Evolutionary conservation across 2,888 invertebrate genomes (phyloP), one percentile per base, ranked within the genome.

Genomic region (Cheiracanthium punctorium): DNA sequence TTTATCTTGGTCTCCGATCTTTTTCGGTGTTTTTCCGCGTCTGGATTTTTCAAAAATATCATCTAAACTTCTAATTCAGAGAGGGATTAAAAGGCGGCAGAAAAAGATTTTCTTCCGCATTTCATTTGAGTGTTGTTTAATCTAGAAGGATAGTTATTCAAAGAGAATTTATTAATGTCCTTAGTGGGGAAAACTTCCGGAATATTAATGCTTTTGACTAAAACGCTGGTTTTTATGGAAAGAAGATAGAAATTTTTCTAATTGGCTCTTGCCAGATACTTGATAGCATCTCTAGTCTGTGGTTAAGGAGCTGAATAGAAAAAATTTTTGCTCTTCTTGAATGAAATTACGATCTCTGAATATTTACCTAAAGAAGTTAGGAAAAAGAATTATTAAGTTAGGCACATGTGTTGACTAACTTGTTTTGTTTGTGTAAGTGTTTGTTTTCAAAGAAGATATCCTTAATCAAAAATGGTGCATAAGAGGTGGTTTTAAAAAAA

Each of bases 121-220:
- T 10, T 48, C 10, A 48, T 48, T 58, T 20, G 58, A 58, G 5
- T 58, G 24, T 24, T 58, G 58, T 24, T 4, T 58, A 58, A 58
- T 58, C 20, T 20, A 4, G 1, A 48, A 58, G 24, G 58, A 58
- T 58, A 58, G 20, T 58, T 58, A 58, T 5, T 24, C 58, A 58
- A 20, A 58, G 20, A 24, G 5, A 58, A 58, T 58, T 48, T 58
- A 58, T 58, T 20, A 4, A 24, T 5, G 5, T 58, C 24, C 58
- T 17, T 58, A 2, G 24, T 12, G 24, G 5, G 24, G 24, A 5
- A 24, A 58, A 58, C 58, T 24, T 58, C 24, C 58, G 24, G 58
- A 58, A 58, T 58, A 58, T 58, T 24, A 58, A 58, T 24, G 58
- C 24, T 58, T 58, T 58, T 58, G 58, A 58, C 24, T 58, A 12